These are phyloP conservation scores for Dendrocopos noguchii DNA, from an alignment of 2,113 vertebrate species.

Conservation along the genomic window DNA sequence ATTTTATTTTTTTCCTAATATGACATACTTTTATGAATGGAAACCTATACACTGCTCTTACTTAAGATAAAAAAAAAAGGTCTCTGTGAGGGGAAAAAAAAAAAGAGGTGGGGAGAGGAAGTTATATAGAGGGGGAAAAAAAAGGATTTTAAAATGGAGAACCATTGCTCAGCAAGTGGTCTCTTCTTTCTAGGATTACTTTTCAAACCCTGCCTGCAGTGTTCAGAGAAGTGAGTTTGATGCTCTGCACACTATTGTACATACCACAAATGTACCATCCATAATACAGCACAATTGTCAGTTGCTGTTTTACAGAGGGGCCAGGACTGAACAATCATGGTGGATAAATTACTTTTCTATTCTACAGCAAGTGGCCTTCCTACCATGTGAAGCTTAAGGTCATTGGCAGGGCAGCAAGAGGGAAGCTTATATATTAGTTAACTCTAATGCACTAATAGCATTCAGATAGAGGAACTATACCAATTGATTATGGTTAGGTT, in stretches of 20 bases:
- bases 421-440: conserved; percentile 63
- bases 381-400: conserved; percentile 65
- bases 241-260: conserved; percentile 26
- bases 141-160: conserved; percentile 42
- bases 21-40: conserved; percentile 23
- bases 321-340: conserved; percentile 34
- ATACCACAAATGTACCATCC: conserved; percentile 40
- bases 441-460: conserved; percentile 54
- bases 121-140: not conserved
- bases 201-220: conserved; percentile 24
- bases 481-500: conserved; percentile 23
- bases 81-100: conserved; percentile 13
- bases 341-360: conserved; percentile 69
- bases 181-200: conserved; percentile 4
- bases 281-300: conserved; percentile 68
- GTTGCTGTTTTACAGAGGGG: conserved; percentile 66
- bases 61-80: conserved; percentile 51
- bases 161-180: conserved; percentile 34
- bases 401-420: conserved; percentile 56
- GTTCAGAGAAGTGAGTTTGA: conserved; percentile 32
- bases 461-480: conserved; percentile 47
- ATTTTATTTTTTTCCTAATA: not conserved
- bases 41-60: conserved; percentile 31
- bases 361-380: conserved; percentile 68
- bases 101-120: too few relatives aligned